phyloP scores from a whole-genome alignment of 2,113 vertebrate species.

The Scartelaos histophorus region DNA sequence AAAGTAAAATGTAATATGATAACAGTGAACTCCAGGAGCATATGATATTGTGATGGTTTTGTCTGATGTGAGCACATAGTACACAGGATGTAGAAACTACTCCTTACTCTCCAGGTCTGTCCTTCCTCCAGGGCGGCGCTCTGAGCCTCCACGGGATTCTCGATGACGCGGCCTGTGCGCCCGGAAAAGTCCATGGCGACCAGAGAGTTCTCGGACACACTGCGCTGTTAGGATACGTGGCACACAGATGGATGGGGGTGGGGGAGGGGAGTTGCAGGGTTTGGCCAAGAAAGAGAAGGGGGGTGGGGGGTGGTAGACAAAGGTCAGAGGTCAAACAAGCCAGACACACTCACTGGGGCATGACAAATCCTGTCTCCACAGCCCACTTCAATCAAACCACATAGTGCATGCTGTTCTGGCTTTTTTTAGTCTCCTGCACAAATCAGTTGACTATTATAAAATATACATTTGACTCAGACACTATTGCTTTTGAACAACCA shows the following conservation, averaged over 20 bases:
- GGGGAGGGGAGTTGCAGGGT: conserved; percentile 19
- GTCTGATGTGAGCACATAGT: background rate
- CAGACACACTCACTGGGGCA: conserved; percentile 71
- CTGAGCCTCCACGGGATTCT: conserved; percentile 94
- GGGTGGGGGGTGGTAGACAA: conserved; percentile 26
- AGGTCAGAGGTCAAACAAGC: conserved; percentile 70
- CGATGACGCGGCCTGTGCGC: conserved; percentile 93
- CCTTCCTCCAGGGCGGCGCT: conserved; percentile 96
- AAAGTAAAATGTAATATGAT: background rate
- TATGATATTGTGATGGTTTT: background rate
- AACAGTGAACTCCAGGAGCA: background rate
- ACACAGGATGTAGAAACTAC: background rate
- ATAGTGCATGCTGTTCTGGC: conserved; percentile 31
- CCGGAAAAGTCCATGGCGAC: conserved; percentile 99
- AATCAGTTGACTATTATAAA: conserved; percentile 7
- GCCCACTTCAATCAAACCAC: conserved; percentile 54
- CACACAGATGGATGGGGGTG: conserved; percentile 9
- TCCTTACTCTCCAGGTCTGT: conserved; percentile 91
- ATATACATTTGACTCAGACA: background rate
- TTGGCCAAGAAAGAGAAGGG: conserved; percentile 4
- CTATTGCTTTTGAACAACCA: background rate
- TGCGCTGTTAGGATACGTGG: conserved; percentile 80
- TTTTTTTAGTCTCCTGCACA: conserved; percentile 19
- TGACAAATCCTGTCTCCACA: conserved; percentile 75
- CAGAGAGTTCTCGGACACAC: conserved; percentile 95